Conservation (phyloP, 2,797 vertebrate genomes). For the Coreius guichenoti region DNA sequence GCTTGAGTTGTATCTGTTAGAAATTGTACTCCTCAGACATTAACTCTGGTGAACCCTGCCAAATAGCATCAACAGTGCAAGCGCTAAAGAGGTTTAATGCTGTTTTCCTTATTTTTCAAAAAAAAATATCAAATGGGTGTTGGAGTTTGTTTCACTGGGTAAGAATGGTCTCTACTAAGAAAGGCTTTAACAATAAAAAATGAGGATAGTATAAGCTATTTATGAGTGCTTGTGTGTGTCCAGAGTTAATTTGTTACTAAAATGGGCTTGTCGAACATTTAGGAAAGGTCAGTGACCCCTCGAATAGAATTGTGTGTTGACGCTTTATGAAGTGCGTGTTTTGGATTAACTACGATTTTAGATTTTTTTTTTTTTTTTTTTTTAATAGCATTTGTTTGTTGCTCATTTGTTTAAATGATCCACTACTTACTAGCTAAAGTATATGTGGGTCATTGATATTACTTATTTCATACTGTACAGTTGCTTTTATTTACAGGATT, state of each 20-base stretch:
- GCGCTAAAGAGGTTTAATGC: constrained; percentile 4
- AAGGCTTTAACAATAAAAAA: constrained; percentile 45
- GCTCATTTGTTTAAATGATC: not conserved
- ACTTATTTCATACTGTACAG: not conserved
- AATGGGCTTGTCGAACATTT: not conserved
- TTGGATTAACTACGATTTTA: not conserved
- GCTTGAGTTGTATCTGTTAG: constrained; percentile 16
- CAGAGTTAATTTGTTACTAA: constrained; percentile 32
- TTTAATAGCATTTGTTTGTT: not conserved
- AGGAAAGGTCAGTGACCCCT: not conserved
- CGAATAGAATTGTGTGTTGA: not conserved
- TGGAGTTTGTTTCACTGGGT: constrained; percentile 33
- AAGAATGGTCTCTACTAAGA: constrained; percentile 38
- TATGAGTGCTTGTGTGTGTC: not conserved
- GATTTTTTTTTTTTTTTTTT: not conserved
- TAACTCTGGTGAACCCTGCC: constrained; percentile 11
- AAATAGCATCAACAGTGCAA: constrained; percentile 18
- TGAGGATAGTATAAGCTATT: not conserved
- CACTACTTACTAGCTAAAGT: not conserved
- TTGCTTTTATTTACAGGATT: not conserved
- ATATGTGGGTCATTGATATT: not conserved
- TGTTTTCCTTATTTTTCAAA: constrained; percentile 14
- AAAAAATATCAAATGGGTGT: not conserved
- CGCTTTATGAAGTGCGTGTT: too few species aligned
- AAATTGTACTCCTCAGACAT: constrained; percentile 9